Conservation (phyloP, 2,113 vertebrate species). For the Oxyruncus cristatus region DNA sequence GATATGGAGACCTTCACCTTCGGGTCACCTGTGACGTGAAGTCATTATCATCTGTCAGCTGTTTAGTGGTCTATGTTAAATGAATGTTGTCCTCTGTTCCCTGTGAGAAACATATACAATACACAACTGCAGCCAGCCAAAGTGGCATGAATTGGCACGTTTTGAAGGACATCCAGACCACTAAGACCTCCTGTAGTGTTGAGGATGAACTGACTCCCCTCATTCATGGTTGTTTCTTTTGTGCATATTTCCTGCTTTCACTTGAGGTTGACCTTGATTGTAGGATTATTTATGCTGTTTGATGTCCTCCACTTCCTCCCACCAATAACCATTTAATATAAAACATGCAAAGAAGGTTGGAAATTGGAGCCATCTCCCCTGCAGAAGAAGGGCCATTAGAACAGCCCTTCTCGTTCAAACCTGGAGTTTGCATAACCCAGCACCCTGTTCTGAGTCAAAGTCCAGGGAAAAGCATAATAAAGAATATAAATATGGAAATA, state of each 20-base stretch:
- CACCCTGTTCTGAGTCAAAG: not conserved
- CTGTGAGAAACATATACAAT: not conserved
- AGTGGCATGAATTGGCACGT: not conserved
- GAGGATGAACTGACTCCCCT: not conserved
- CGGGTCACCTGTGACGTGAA: constrained; percentile 13
- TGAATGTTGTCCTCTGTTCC: not conserved
- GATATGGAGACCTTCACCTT: constrained; percentile 30
- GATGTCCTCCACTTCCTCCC: not conserved
- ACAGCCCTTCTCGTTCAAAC: not conserved
- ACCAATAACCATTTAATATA: not conserved
- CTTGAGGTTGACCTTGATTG: not conserved
- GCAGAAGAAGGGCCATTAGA: not conserved
- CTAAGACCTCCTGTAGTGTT: not conserved
- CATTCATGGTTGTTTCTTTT: not conserved
- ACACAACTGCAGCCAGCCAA: not conserved
- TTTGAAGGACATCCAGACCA: not conserved
- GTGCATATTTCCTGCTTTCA: not conserved
- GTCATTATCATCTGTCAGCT: constrained; percentile 33
- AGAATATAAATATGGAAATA: not conserved
- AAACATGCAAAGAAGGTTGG: not conserved
- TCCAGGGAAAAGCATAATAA: not conserved
- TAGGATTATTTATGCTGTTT: not conserved
- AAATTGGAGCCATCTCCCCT: not conserved
- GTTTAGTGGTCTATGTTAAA: constrained; percentile 1
- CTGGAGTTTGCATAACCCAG: not conserved